A percentile compares a stretch with the other conserved stretches of the same genome.
phyloP scores from a whole-genome alignment of 1,140 invertebrate genomes.

The Heterodera carotae region DNA sequence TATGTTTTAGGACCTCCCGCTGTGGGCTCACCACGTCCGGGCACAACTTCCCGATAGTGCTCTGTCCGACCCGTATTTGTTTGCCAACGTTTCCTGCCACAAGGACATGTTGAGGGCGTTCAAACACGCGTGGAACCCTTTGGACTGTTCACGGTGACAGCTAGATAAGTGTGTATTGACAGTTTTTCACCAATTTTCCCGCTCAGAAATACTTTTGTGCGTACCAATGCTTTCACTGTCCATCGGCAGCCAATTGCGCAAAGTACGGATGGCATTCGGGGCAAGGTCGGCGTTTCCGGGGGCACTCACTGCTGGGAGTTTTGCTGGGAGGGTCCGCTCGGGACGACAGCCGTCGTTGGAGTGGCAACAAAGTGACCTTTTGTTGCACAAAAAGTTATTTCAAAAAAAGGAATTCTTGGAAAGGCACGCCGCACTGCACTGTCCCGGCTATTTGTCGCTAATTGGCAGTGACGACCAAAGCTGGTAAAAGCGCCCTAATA shows the following conservation, averaged over 20 bases:
- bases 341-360: slow-evolving; percentile 90
- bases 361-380: slow-evolving; percentile 86
- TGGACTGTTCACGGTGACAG: slow-evolving; percentile 72
- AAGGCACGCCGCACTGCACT: slow-evolving; percentile 74
- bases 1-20: slow-evolving; percentile 76
- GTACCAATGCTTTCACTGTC: slow-evolving; percentile 92
- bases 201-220: slow-evolving; percentile 86
- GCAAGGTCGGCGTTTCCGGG: slow-evolving; percentile 76
- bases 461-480: slow-evolving; percentile 92
- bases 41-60: slow-evolving; percentile 85
- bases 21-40: slow-evolving; percentile 88
- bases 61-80: slow-evolving; percentile 81
- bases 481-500: slow-evolving; percentile 73
- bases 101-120: slow-evolving; percentile 91
- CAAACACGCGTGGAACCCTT: slow-evolving; percentile 93
- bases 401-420: no score
- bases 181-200: neutral
- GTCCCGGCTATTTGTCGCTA: slow-evolving; percentile 89
- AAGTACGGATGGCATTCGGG: slow-evolving; percentile 86
- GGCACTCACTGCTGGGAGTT: slow-evolving; percentile 97
- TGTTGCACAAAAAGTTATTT: no score
- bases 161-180: neutral
- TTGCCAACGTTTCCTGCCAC: slow-evolving; percentile 83
- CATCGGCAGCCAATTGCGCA: slow-evolving; percentile 97
- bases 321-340: slow-evolving; percentile 96